A percentile compares a stretch with the other conserved stretches of the same genome.
These are phyloP conservation scores for Salvelinus alpinus DNA, from an alignment of 2,113 vertebrate genomes.

Conservation along the genomic window DNA sequence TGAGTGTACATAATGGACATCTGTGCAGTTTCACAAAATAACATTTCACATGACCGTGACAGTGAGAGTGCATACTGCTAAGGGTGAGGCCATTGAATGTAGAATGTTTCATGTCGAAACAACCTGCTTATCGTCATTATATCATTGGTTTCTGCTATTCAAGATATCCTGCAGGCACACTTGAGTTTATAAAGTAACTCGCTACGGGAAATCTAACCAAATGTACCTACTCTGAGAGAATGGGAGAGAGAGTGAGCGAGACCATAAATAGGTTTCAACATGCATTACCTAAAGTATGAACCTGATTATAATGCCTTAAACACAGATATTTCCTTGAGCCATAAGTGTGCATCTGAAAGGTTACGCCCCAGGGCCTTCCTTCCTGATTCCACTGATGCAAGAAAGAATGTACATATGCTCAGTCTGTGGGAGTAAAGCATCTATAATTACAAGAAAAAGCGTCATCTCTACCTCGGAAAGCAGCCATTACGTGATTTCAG, in stretches of 20 bases:
- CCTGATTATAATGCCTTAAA: background rate
- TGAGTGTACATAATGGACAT: conserved; percentile 25
- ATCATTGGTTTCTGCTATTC: background rate
- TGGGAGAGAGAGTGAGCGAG: background rate
- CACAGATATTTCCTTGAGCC: background rate
- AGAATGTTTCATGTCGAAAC: background rate
- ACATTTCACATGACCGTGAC: background rate
- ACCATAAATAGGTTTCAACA: background rate
- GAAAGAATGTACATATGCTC: conserved; percentile 17
- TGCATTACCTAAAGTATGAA: background rate
- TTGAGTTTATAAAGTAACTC: too few species aligned
- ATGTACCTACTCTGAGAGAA: background rate
- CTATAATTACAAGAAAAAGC: conserved; percentile 22
- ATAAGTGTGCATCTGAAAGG: background rate
- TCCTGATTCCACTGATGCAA: background rate
- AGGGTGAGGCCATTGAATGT: background rate
- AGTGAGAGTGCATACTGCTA: background rate
- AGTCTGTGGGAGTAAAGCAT: conserved; percentile 13
- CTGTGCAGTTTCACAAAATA: conserved; percentile 19
- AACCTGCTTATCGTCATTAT: background rate
- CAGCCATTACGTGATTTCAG: conserved; percentile 25
- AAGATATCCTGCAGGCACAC: background rate
- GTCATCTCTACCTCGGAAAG: conserved; percentile 7
- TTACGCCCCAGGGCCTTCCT: background rate
- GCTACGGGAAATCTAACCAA: too few species aligned